Evolutionary conservation across 1,140 invertebrate species (phyloP), one percentile per base, ranked within the genome.

Genomic region (Chironomus striatipennis): DNA sequence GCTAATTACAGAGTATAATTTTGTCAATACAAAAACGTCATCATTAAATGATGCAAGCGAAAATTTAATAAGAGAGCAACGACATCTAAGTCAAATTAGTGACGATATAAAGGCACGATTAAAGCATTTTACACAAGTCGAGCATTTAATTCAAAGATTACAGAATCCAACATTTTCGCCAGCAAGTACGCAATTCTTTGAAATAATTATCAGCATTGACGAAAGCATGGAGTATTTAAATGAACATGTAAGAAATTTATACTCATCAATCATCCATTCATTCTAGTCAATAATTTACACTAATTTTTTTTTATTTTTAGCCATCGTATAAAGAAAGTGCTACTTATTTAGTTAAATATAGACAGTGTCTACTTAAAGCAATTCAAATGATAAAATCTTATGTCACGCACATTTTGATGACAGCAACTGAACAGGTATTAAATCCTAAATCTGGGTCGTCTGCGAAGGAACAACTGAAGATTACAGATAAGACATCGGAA

Each of bases 1-100:
- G 21, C 81, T 98, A 0, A 88, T 89, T 65, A 86, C 89, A 75
- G 90, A 95, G 79, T 96, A 96, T 80, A 86, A 90, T 74, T 87
- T 91, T 78, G 95, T 97, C 0, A 93, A 93, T 1, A 89, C 90
- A 74, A 97, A 96, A 85, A 97, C 95, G 2, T 95, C 92, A 80
- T 91, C 93, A 4, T 83, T 98, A 2, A 94, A 97, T 80, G 89
- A 89, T 76, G 92, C 93, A 67, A 97, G 95, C 83, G 93, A 97
- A 79, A 90, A 96, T 79, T 83, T 97, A 9, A 87, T 96, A 57
- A 89, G 90, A 4, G 93, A 97, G 81, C 94, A 98, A 86, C 90
- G 89, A 73, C 89, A 90, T 77, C 83, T 98, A 3, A 91, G 92
- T 78, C 85, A 87, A 74, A 88, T 92, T 73, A 91, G 91, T 78